These are phyloP conservation scores for Scolopax bukidnonensis DNA, from an alignment of 2,797 vertebrate genomes.

Conservation along the genomic window DNA sequence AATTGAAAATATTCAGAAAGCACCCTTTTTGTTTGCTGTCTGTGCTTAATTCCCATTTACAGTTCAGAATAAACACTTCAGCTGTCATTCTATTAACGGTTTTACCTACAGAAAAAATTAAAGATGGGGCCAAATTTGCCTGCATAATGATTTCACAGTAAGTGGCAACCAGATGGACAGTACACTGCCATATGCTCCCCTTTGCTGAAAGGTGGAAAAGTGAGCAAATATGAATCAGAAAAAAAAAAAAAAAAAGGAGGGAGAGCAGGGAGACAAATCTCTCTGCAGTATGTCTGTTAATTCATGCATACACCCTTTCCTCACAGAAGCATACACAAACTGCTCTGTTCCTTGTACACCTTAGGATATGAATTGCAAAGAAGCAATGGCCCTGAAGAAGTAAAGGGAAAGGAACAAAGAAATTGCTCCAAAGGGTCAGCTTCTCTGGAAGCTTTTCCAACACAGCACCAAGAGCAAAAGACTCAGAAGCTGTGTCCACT, in stretches of 20 bases:
- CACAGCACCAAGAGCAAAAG: not conserved
- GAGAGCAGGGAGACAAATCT: not conserved
- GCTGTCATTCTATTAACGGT: slow-evolving; percentile 20
- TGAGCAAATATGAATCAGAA: not conserved
- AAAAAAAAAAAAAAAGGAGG: not conserved
- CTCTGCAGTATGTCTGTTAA: not conserved
- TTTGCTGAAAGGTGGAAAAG: slow-evolving; percentile 27
- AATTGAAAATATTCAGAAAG: not conserved
- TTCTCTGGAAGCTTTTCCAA: not conserved
- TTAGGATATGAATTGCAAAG: not conserved
- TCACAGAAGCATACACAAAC: not conserved
- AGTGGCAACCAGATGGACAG: slow-evolving; percentile 54
- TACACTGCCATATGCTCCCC: slow-evolving; percentile 39
- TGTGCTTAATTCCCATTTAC: not conserved
- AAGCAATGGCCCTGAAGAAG: not conserved
- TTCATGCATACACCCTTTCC: not conserved
- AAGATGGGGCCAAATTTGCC: slow-evolving; percentile 33
- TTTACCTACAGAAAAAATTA: slow-evolving; percentile 17
- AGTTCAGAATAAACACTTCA: slow-evolving; percentile 15
- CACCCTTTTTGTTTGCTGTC: not conserved
- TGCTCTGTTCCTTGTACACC: not conserved
- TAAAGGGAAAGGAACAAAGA: not conserved
- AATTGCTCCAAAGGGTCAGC: not conserved
- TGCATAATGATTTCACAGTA: slow-evolving; percentile 26
- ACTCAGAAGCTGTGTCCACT: not conserved